Base-by-base conservation (phyloP, 2,113 vertebrate species). In the Orycteropus afer region DNA sequence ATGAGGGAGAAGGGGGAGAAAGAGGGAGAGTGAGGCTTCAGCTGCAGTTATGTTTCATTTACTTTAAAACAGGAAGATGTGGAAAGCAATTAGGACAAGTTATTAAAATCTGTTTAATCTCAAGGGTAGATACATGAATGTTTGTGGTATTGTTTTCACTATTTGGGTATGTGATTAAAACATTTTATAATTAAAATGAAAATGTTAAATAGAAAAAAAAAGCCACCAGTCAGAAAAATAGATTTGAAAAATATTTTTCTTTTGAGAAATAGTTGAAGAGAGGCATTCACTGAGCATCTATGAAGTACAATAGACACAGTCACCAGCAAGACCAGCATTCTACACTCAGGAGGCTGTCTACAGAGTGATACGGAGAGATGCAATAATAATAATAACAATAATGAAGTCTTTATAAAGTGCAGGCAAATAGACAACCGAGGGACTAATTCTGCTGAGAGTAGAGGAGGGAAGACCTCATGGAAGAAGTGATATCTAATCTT, bases 111-210 rank as follows among this genome's bases (percentile, higher is more conserved):
- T 40, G 15, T 80, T 90, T 34, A 49, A 57, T 74, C 23, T 89
- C 14, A 69, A 23, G 20, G 25, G 3, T n/a, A 82, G 53, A 8
- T 65, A 2, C 0, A 23, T 63, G 11, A 49, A 73, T 76, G 37
- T 57, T 86, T 82, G 45, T 61, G 27, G 47, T n/a, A 78, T 45
- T 81, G 11, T 57, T 61, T 80, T 85, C 40, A 81, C 7, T 27
- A 83, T 5, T 78, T 85, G 45, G 20, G 27, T 13, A 2, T n/a
- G 5, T 67, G 17, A 76, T 76, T 73, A 65, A 89, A 53, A 37
- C 89, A 85, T 27, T 84, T 40, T 61, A 18, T 53, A 86, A 59
- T 71, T 84, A 34, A 88, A 93, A 88, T 45, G 0, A 91, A 95
- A 86, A 86, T 71, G 18, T 61, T 83, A 37, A 87, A 45, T 40